Conservation (phyloP, 2,113 vertebrate species). For the Triplophysa rosa region DNA sequence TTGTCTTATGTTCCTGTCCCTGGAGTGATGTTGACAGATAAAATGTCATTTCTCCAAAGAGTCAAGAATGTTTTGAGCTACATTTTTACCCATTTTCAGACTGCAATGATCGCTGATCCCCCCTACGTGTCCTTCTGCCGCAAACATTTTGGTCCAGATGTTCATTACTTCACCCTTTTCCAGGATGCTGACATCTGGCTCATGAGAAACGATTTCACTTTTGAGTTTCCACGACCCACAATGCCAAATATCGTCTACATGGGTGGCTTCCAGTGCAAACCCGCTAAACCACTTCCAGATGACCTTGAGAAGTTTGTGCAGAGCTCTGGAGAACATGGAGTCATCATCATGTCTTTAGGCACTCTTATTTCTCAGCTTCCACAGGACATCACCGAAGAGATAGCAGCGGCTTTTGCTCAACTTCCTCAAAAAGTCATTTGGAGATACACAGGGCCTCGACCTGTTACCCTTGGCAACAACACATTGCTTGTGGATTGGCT, state of each 20-base stretch:
- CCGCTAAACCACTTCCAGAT: constrained; percentile 48
- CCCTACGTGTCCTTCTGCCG: constrained; percentile 59
- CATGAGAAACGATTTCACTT: constrained; percentile 72
- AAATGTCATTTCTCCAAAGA: constrained; percentile 71
- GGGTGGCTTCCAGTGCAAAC: constrained; percentile 56
- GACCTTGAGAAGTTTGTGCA: constrained; percentile 56
- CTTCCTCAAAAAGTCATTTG: constrained; percentile 73
- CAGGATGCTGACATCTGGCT: constrained; percentile 73
- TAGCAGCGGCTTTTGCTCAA: constrained; percentile 68
- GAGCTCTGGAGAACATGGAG: constrained; percentile 68
- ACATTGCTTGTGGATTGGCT: constrained; percentile 70
- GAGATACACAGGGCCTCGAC: constrained; percentile 65
- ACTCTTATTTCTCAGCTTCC: constrained; percentile 63
- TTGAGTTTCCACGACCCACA: constrained; percentile 62
- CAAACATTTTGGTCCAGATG: constrained; percentile 66
- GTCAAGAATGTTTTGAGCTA: constrained; percentile 64
- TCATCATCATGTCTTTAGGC: constrained; percentile 71
- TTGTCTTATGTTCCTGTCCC: constrained; percentile 69
- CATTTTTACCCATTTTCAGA: constrained; percentile 15
- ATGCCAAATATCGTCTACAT: constrained; percentile 60
- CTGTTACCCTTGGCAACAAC: constrained; percentile 68
- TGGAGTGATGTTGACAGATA: constrained; percentile 67
- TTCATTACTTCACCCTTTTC: constrained; percentile 65
- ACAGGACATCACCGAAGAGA: constrained; percentile 61
- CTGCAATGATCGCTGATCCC: constrained; percentile 45